Base-by-base conservation (phyloP, 2,113 vertebrate genomes). In the Pomatostomus ruficeps region DNA sequence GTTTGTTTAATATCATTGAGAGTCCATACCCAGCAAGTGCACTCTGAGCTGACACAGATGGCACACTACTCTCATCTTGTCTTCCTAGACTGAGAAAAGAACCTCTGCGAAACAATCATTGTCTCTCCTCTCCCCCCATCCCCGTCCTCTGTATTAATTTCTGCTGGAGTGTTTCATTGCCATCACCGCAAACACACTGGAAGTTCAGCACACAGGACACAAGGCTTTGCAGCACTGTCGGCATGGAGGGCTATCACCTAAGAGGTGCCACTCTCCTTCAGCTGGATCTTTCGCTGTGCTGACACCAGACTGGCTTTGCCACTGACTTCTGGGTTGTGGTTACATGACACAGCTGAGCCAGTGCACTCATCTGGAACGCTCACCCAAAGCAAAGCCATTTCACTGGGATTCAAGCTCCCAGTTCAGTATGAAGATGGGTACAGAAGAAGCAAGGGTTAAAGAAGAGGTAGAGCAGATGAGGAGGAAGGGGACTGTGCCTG, bases 161-260 rank as follows among this genome's bases (percentile, higher is more conserved):
- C 58, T 95, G 19, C 63, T 91, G 46, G 54, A 85, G 29, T 38
- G 51, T 85, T 76, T 87, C 21, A 11, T 54, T 58, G 52, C 62
- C 1, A 0, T 81, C 24, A 3, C 62, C 66, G 54, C 0, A 2
- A 67, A 38, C 46, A 45, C n/a, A 10, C 36, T 90, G 82, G 42
- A 49, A 93, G 42, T 29, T 92, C 75, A 83, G 78, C 33, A 11
- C 12, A n/a, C n/a, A 85, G 65, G 11, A 11, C 11, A 14, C 5
- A 5, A 51, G 20, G 28, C 20, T 73, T 65, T 35, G 57, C 55
- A 72, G 36, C 22, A 51, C 29, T 0, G 0, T 2, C 2, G 8
- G 23, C 11, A 2, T 14, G 21, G 42, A 58, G 40, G 20, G 28
- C 35, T 46, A 1, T 42, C 59, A 29, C 35, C 3, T 25, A 0